Conservation (phyloP, 2,113 vertebrate species). For the Poecilia latipinna region DNA sequence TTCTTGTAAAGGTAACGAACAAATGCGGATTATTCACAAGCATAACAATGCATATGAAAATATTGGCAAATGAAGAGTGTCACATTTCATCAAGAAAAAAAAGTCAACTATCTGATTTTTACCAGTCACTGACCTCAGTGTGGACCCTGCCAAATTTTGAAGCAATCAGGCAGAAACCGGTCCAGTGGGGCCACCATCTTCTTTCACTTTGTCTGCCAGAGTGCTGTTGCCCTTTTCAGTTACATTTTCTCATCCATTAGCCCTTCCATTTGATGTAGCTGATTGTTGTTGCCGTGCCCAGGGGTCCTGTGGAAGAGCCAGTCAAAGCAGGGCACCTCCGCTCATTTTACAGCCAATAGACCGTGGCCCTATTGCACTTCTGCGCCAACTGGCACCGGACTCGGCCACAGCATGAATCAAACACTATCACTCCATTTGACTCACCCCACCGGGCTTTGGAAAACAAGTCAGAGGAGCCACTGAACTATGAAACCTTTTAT, state of each 20-base stretch:
- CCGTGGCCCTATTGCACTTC: constrained; percentile 30
- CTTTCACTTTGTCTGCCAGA: constrained; percentile 35
- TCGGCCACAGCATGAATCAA: constrained; percentile 15
- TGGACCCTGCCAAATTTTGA: constrained; percentile 48
- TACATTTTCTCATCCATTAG: constrained; percentile 54
- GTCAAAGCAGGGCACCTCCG: constrained; percentile 52
- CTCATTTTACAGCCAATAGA: constrained; percentile 63
- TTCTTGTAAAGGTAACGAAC: too few species aligned
- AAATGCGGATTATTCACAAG: background rate
- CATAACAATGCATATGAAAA: too few species aligned
- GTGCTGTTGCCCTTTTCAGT: constrained; percentile 62
- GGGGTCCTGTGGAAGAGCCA: constrained; percentile 44
- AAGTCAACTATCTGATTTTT: constrained; percentile 31
- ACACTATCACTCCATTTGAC: constrained; percentile 12
- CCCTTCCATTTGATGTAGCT: constrained; percentile 60
- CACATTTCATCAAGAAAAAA: constrained; percentile 2
- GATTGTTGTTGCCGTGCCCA: constrained; percentile 57
- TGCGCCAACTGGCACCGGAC: constrained; percentile 36
- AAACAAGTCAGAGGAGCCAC: constrained; percentile 11
- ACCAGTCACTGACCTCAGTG: constrained; percentile 46
- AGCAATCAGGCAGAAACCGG: constrained; percentile 45
- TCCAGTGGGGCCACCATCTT: constrained; percentile 33
- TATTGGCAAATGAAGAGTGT: background rate
- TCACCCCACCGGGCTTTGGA: background rate
- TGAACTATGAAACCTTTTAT: constrained; percentile 1